Evolutionary conservation across 2,797 vertebrate species (phyloP).

Genomic region (Sus cebifrons): DNA sequence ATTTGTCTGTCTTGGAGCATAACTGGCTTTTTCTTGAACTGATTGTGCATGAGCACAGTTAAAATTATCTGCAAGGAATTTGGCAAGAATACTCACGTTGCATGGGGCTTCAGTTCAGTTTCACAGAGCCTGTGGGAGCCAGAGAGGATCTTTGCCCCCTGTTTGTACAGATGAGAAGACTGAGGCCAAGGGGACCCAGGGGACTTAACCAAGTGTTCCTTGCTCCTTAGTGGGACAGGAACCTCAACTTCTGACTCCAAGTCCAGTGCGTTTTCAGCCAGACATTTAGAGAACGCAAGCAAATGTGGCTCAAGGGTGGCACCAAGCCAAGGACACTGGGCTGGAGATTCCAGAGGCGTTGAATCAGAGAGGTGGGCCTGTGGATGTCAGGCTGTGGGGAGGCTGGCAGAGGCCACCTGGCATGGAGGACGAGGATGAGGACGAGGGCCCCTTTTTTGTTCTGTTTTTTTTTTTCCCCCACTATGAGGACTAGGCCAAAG

Average conservation of each 20-base stretch:
- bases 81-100: background rate
- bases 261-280: background rate
- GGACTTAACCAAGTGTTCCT: background rate
- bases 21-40: conserved; percentile 36
- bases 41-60: background rate
- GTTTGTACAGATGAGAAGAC: background rate
- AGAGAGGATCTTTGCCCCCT: background rate
- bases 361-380: background rate
- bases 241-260: background rate
- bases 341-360: background rate
- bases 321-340: background rate
- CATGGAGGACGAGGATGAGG: background rate
- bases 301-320: background rate
- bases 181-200: background rate
- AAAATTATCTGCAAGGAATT: conserved; percentile 18
- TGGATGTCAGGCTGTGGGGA: background rate
- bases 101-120: background rate
- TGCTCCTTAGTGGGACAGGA: background rate
- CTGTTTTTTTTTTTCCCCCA: background rate
- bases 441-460: background rate
- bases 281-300: background rate
- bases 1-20: background rate
- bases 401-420: background rate
- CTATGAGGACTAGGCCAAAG: background rate
- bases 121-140: background rate